Evolutionary conservation across 1,140 invertebrate genomes (phyloP).

Genomic region (Zaprionus kolodkinae): DNA sequence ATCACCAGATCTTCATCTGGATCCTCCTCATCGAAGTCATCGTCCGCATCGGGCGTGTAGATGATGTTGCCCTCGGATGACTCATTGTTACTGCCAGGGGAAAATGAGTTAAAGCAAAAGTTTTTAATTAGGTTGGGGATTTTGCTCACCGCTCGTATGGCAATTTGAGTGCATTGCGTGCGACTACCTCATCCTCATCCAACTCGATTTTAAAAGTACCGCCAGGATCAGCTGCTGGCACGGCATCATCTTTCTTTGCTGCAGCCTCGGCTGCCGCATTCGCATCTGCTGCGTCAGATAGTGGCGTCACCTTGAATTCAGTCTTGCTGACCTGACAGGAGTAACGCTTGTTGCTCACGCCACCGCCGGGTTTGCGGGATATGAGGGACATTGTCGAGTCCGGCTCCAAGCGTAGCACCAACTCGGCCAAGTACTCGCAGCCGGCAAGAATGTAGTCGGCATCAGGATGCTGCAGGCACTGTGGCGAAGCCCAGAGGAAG

Average conservation of each 20-base stretch:
- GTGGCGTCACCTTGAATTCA: conserved; percentile 60
- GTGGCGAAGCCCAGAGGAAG: conserved; percentile 71
- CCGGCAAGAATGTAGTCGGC: conserved; percentile 64
- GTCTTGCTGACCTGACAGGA: conserved; percentile 62
- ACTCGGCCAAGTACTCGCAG: conserved; percentile 74
- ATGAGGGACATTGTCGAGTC: conserved; percentile 56
- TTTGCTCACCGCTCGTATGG: conserved; percentile 77
- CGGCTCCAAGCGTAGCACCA: conserved; percentile 65
- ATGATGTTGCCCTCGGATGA: conserved; percentile 84
- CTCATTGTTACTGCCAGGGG: conserved; percentile 55
- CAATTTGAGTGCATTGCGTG: conserved; percentile 80
- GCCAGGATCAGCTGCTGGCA: conserved; percentile 39
- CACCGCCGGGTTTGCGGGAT: conserved; percentile 63
- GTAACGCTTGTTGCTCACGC: conserved; percentile 65
- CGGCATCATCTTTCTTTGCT: background rate
- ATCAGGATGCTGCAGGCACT: conserved; percentile 56
- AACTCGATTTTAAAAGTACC: conserved; percentile 82
- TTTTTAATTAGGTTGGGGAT: background rate
- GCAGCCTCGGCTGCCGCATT: conserved; percentile 18
- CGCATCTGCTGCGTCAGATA: conserved; percentile 5
- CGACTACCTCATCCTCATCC: conserved; percentile 78
- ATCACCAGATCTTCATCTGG: conserved; percentile 84
- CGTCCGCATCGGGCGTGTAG: conserved; percentile 85
- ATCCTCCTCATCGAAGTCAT: conserved; percentile 87
- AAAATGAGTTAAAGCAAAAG: background rate